phyloP scores from a whole-genome alignment of 2,888 invertebrate genomes.

The Vanessa cardui region DNA sequence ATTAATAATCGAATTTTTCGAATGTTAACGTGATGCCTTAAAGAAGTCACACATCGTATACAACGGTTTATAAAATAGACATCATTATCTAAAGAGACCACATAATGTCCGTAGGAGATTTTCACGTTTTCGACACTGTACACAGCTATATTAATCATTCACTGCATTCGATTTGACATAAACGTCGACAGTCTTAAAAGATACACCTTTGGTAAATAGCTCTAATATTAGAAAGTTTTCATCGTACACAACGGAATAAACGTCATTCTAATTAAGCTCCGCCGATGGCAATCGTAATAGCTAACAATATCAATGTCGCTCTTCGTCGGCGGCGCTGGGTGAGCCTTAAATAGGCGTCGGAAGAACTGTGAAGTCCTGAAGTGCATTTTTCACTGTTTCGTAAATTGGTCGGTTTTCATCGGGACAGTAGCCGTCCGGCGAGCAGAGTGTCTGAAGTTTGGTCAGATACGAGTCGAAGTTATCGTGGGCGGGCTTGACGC shows the following conservation, averaged over 20 bases:
- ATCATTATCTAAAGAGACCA: conserved; percentile 70
- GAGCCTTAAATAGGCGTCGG: conserved; percentile 92
- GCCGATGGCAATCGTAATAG: conserved; percentile 54
- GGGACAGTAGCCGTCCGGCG: conserved; percentile 90
- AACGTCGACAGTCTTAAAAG: conserved; percentile 43
- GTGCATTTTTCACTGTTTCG: conserved; percentile 94
- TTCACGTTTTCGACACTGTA: conserved; percentile 46
- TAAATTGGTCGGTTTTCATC: conserved; percentile 94
- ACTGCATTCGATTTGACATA: conserved; percentile 42
- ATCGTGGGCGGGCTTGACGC: conserved; percentile 90
- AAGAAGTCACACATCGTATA: conserved; percentile 81
- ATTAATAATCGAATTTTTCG: conserved; percentile 68
- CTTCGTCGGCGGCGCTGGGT: conserved; percentile 77
- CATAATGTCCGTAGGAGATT: conserved; percentile 48
- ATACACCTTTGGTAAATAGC: conserved; percentile 59
- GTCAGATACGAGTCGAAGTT: conserved; percentile 97
- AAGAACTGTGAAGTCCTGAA: conserved; percentile 95
- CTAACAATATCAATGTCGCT: conserved; percentile 65
- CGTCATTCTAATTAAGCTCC: conserved; percentile 61
- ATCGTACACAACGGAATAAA: conserved; percentile 35
- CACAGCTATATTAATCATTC: conserved; percentile 44
- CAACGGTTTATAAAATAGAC: conserved; percentile 80
- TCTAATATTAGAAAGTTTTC: conserved; percentile 28
- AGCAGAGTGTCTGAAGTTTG: conserved; percentile 94
- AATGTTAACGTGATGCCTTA: conserved; percentile 69